phyloP scores from a whole-genome alignment of 1,140 invertebrate species.

The Penaeus chinensis region DNA sequence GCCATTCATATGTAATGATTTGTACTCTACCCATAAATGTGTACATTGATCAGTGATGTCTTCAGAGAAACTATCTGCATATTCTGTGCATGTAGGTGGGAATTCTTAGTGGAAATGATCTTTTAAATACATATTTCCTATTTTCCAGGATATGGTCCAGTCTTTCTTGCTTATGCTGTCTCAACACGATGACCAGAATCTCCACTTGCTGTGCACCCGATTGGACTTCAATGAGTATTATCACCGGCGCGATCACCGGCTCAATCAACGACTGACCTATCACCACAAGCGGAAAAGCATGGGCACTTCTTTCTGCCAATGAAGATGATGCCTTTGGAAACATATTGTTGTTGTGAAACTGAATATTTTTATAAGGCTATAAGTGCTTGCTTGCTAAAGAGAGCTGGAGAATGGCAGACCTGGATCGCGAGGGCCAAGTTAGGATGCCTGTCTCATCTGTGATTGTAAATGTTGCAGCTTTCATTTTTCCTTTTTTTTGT shows the following conservation, averaged over 20 bases:
- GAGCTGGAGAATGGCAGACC: no score
- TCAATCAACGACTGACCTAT: constrained; percentile 79
- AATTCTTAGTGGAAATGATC: no score
- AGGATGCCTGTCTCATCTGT: no score
- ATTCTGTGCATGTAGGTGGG: no score
- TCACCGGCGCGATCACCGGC: constrained; percentile 80
- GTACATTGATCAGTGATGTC: no score
- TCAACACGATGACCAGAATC: constrained; percentile 79
- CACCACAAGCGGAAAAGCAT: constrained; percentile 66
- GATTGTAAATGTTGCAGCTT: no score
- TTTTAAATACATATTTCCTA: neutral
- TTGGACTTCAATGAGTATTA: constrained; percentile 94
- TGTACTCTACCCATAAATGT: no score
- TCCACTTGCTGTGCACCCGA: constrained; percentile 88
- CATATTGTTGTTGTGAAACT: neutral
- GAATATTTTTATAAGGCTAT: neutral
- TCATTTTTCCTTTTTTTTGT: no score
- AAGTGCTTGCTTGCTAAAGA: neutral
- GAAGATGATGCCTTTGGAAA: neutral
- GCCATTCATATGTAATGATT: no score
- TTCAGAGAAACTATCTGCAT: no score
- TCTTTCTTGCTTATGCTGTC: constrained; percentile 84
- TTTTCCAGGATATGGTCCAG: constrained; percentile 78
- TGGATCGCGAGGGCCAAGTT: no score
- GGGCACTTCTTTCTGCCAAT: constrained; percentile 47